Evolutionary conservation across 2,797 vertebrate species (phyloP).

Genomic region (Chloroceryle amazona): DNA sequence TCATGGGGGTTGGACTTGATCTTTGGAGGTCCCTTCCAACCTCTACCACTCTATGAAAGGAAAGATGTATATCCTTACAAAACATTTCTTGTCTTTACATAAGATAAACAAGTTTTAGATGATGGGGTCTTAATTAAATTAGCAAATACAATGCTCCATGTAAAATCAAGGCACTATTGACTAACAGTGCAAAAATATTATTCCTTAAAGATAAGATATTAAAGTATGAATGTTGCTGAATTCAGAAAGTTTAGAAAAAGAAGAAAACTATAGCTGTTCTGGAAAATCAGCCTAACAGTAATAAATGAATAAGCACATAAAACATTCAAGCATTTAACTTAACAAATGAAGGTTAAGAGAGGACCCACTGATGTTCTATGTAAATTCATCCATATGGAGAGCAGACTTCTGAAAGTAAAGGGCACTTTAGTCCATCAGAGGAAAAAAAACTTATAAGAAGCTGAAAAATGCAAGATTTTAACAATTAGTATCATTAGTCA

Average conservation of each 20-base stretch:
- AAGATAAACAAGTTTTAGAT: background rate
- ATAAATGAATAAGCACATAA: background rate
- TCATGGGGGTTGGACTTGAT: no score
- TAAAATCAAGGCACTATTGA: background rate
- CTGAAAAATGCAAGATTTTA: background rate
- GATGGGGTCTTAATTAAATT: background rate
- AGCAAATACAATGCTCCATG: accelerated
- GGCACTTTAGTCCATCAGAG: background rate
- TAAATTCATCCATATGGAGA: background rate
- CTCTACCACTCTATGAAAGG: background rate
- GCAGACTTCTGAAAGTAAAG: background rate
- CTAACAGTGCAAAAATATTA: background rate
- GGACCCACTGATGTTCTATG: background rate
- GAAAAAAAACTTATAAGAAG: background rate
- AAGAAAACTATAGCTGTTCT: background rate
- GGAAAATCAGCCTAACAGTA: background rate
- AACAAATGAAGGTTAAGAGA: background rate
- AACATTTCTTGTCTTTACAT: background rate
- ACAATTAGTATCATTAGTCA: slow-evolving; percentile 10
- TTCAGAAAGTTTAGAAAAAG: background rate
- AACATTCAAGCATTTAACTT: background rate
- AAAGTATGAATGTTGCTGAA: background rate
- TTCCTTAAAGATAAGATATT: background rate
- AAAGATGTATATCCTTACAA: background rate
- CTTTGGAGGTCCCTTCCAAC: no score